These are phyloP conservation scores for Crossaster papposus DNA, from an alignment of 53 echinoderm and acorn worm species.

Conservation along the genomic window DNA sequence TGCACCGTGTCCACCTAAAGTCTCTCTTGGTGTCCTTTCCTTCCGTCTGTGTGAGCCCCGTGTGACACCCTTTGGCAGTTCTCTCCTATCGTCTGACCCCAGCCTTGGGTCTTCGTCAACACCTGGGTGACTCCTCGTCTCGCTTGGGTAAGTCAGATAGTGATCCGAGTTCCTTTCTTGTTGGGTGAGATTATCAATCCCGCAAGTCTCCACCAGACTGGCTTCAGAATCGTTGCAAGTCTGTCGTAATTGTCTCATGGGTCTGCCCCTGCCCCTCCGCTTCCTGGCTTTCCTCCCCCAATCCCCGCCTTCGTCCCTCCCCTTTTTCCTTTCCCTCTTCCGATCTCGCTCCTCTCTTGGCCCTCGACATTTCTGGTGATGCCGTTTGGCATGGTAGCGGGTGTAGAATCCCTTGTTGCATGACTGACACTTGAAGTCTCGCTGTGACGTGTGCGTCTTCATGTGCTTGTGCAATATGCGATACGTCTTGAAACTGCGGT, in stretches of 20 bases:
- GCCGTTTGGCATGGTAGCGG: slow-evolving; percentile 70
- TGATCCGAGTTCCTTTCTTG: background rate
- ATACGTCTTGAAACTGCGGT: slow-evolving; percentile 59
- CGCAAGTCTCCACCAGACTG: background rate
- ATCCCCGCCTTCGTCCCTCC: slow-evolving; percentile 8
- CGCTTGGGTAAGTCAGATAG: background rate
- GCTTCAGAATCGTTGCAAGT: background rate
- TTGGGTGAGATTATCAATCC: background rate
- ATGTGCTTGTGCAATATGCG: slow-evolving; percentile 75
- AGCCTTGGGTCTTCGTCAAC: background rate
- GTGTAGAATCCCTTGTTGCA: slow-evolving; percentile 74
- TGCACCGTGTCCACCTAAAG: background rate
- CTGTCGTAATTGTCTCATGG: slow-evolving; percentile 4
- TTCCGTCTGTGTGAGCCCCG: background rate
- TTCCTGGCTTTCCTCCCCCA: slow-evolving; percentile 16
- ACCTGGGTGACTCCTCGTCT: background rate
- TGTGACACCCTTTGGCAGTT: background rate
- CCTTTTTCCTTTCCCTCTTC: slow-evolving; percentile 2
- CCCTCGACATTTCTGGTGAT: slow-evolving; percentile 62
- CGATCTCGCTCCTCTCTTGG: slow-evolving; percentile 22
- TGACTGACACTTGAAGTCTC: slow-evolving; percentile 58
- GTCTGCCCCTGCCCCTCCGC: slow-evolving; percentile 25
- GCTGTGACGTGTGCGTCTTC: slow-evolving; percentile 63
- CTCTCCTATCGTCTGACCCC: background rate
- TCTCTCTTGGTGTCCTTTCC: background rate